A percentile compares a stretch with the other conserved stretches of the same genome.
These are phyloP conservation scores for Drosophila gaucha DNA, from an alignment of 2,888 invertebrate genomes.

Conservation along the genomic window DNA sequence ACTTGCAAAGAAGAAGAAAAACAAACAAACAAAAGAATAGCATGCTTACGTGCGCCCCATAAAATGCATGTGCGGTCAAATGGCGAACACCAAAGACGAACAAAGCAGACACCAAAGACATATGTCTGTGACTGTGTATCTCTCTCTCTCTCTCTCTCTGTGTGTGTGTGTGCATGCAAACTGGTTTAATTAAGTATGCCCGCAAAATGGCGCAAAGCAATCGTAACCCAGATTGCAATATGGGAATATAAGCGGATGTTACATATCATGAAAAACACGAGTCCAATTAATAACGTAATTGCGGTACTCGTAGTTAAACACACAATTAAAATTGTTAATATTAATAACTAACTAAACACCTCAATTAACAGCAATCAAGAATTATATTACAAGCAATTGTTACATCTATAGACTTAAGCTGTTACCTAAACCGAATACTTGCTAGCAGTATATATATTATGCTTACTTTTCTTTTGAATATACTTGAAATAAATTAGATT, in stretches of 20 bases:
- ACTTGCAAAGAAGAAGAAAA: slow-evolving; percentile 20
- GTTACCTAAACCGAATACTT: too few relatives aligned
- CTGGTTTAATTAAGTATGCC: slow-evolving; percentile 25
- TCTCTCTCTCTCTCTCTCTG: neutral
- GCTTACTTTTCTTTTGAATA: too few relatives aligned
- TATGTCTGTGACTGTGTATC: neutral
- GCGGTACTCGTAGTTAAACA: neutral
- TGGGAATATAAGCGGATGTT: slow-evolving; percentile 16
- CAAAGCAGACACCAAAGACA: slow-evolving; percentile 17
- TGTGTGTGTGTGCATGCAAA: slow-evolving; percentile 4
- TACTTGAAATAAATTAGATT: too few relatives aligned
- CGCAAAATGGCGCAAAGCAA: slow-evolving; percentile 7
- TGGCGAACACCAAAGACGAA: slow-evolving; percentile 12
- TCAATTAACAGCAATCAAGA: neutral
- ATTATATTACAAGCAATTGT: too few relatives aligned
- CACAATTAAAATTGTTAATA: neutral
- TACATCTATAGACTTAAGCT: neutral
- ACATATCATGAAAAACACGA: neutral
- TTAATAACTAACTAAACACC: neutral
- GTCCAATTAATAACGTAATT: slow-evolving; percentile 25
- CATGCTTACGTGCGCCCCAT: slow-evolving; percentile 71
- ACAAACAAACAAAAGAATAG: slow-evolving; percentile 38
- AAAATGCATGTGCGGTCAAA: slow-evolving; percentile 66
- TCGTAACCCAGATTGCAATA: slow-evolving; percentile 12
- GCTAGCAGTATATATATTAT: too few relatives aligned